Base-by-base conservation (phyloP, 2,797 vertebrate species). In the Triplophysa yarkandensis region DNA sequence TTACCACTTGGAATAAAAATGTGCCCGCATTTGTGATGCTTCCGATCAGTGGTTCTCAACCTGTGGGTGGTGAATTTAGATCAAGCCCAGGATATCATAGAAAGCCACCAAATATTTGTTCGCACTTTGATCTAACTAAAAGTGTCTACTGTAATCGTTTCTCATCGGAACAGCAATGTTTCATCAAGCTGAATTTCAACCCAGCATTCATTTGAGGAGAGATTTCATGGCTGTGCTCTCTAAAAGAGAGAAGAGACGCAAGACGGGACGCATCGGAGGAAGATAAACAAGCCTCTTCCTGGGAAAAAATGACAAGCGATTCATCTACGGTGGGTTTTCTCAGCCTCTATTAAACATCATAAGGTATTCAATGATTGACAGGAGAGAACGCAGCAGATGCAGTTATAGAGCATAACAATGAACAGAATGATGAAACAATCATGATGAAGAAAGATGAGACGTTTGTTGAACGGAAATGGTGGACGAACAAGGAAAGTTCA, bases 1-100 rank as follows among this genome's bases (percentile, higher is more conserved):
- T 74, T 55, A 25, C 7, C 9, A 65, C 14, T 17, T 0, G 2
- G 2, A 79, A 83, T 81, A 87, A 88, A 14, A 64, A 65, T 73
- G 21, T 23, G 52, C 36, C 17, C 46, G 23, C 19, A 50, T 5
- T 19, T 32, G 36, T 65, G 36, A 32, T 11, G 19, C 36, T 27
- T 73, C 27, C 16, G 34, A 57, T 34, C 48, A 39, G 19, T 14
- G 7, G 23, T 50, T 50, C 57, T 62, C 16, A 50, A 62, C 30
- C 23, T 6, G 8, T 6, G 30, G 30, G 30, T 11, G 50, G 19
- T 0, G 1, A 55, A 5, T 44, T 39, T 13, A 39, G 36, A 39
- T 13, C 3, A 13, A 4, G 27, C 16, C 57, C 27, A 30, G 36
- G 13, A 54, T 52, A 46, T 6, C 1, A n/a, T 46, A 17, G 4